Percentiles rank a stretch among this genome's conserved stretches.
Evolutionary conservation across 1,140 invertebrate genomes (phyloP).

Genomic region (Drosophila santomea): DNA sequence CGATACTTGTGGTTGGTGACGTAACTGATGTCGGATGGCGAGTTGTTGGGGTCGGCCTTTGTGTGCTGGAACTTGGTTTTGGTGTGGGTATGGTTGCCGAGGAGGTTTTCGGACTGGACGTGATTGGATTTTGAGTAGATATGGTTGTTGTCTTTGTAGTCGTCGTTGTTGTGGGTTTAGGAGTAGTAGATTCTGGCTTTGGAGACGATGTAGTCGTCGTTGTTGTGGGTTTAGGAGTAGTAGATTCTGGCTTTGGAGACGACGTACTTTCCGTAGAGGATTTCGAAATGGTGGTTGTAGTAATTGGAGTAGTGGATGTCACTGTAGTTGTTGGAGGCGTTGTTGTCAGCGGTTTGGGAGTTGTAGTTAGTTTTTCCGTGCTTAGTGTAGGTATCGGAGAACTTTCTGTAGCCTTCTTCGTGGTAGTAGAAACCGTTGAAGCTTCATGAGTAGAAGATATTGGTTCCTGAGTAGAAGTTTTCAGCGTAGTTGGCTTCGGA

Average conservation of each 20-base stretch:
- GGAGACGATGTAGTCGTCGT: neutral
- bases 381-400: neutral
- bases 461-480: neutral
- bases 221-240: constrained; percentile 7
- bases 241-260: constrained; percentile 2
- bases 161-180: constrained; percentile 1
- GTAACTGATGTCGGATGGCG: neutral
- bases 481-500: constrained; percentile 70
- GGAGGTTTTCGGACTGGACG: neutral
- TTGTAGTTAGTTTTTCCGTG: neutral
- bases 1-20: constrained; percentile 2
- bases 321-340: constrained; percentile 70
- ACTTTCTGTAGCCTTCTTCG: neutral
- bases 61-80: neutral
- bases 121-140: neutral
- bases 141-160: neutral
- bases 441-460: constrained; percentile 1
- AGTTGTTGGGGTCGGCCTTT: constrained; percentile 10
- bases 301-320: neutral
- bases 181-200: constrained; percentile 12
- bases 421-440: neutral
- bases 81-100: neutral
- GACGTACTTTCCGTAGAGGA: neutral
- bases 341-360: constrained; percentile 33
- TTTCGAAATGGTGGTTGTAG: neutral